Evolutionary conservation across 1,140 invertebrate genomes (phyloP), one percentile per base, ranked within the genome.

Genomic region (Drosophila micromelanica): DNA sequence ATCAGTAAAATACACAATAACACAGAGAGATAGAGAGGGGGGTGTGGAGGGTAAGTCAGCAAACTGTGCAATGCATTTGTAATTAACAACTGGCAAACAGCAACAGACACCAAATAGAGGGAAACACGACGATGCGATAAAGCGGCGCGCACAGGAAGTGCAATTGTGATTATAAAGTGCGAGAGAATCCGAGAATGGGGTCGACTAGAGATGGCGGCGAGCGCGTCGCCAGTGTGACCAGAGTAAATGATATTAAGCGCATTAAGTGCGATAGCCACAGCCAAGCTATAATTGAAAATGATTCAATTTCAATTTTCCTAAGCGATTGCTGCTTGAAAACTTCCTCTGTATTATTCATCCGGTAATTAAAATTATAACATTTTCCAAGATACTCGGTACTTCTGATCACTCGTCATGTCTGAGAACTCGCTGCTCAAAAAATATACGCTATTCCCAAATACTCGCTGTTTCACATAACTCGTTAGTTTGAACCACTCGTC

Each of bases 21-120:
- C 2, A 51, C 32, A 37, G 38, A 23, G 38, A 23, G 32, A 15
- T 12, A 17, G 12, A 17, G 7, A 9, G 13, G 12, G 12, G 17
- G 13, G 12, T 5, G 17, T 0, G 11, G 46, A 27, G 15, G 5
- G 37, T 20, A 9, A 12, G 55, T 78, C 62, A 72, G 64, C 67
- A 84, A 84, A 76, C 73, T 85, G 73, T 62, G 80, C 73, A 85
- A 79, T 80, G 81, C 80, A 85, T 77, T 85, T 85, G 68, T 80
- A 85, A 85, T 85, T 85, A 85, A 85, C 81, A 80, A 74, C 56
- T 55, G 51, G 63, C 57, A 76, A 73, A 63, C 64, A 73, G 54
- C 27, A 38, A 43, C 45, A 54, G 57, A 52, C 15, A 51, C 20
- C 30, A 40, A 35, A 55, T 43, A n/a, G 13, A 63, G 48, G n/a